Evolutionary conservation across 2,797 vertebrate genomes (phyloP), one percentile per base, ranked within the genome.

Genomic region (Alosa sapidissima): DNA sequence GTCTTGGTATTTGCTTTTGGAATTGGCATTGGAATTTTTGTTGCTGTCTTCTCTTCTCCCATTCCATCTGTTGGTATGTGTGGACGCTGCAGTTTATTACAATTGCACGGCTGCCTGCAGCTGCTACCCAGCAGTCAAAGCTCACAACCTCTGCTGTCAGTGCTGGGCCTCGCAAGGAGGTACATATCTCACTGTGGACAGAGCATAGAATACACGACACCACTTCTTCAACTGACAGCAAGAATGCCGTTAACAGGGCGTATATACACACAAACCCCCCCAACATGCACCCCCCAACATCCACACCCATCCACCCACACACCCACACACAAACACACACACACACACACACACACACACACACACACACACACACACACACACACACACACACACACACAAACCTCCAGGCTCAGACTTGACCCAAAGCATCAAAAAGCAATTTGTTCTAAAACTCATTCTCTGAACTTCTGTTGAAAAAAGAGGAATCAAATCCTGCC

Each of bases 41-140:
- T 87, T 91, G 33, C 19, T 52, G 82, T 49, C 62, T 55, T 48
- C 16, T 81, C 33, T 36, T 36, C 48, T 82, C 11, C 16, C 89
- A 90, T 82, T n/a, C 19, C 88, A 90, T 91, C 89, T 89, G 91
- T 89, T 91, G 91, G 83, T 84, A 84, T 82, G 85, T 82, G 83
- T 87, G 11, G 58, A 68, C 68, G 81, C 87, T 49, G 87, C 81
- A 81, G 33, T 87, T 86, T 84, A 36, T 83, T 78, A 49, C 41
- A 36, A 36, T 83, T 49, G 8, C 28, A 84, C 41, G 47, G 51
- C 41, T 85, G 72, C 81, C 45, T 60, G 21, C 58, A 78, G 83
- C 81, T 84, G 86, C 58, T 83, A 5, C 28, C 24, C 41, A 81
- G 1, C 36, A 82, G 89, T 82, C 81, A 84, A 65, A 84, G 65